Conservation (phyloP, 2,113 vertebrate species). For the Lophotis ruficrista region DNA sequence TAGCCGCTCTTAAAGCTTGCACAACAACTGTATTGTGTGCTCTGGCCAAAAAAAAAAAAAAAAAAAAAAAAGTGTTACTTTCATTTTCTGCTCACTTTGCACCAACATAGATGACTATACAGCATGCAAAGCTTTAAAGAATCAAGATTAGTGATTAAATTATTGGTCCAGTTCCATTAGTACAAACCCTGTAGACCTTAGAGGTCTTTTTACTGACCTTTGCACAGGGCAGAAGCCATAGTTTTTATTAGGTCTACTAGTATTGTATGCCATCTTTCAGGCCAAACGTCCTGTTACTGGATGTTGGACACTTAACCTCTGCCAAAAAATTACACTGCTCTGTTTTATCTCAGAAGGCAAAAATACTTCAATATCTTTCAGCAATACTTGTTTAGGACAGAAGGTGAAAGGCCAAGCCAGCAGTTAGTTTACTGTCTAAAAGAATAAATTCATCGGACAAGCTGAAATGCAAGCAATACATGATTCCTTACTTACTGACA, state of each 20-base stretch:
- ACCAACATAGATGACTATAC: background rate
- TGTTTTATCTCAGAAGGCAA: constrained; percentile 40
- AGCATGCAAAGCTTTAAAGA: background rate
- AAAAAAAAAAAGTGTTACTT: background rate
- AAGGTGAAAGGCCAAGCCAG: constrained; percentile 41
- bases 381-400: constrained; percentile 34
- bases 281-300: background rate
- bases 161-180: background rate
- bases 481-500: background rate
- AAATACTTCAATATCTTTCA: constrained; percentile 54
- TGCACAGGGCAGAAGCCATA: background rate
- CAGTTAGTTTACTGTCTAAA: constrained; percentile 47
- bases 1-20: background rate
- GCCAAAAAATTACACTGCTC: constrained; percentile 17
- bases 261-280: background rate
- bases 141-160: background rate
- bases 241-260: background rate
- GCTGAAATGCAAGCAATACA: background rate
- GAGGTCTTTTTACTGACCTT: background rate
- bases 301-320: constrained; percentile 24
- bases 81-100: background rate
- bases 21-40: background rate
- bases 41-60: background rate
- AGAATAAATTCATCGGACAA: constrained; percentile 39
- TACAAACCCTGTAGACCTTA: background rate